A percentile compares a stretch with the other conserved stretches of the same genome.
phyloP scores from a whole-genome alignment of 2,888 invertebrate species.

The Fragum fragum region DNA sequence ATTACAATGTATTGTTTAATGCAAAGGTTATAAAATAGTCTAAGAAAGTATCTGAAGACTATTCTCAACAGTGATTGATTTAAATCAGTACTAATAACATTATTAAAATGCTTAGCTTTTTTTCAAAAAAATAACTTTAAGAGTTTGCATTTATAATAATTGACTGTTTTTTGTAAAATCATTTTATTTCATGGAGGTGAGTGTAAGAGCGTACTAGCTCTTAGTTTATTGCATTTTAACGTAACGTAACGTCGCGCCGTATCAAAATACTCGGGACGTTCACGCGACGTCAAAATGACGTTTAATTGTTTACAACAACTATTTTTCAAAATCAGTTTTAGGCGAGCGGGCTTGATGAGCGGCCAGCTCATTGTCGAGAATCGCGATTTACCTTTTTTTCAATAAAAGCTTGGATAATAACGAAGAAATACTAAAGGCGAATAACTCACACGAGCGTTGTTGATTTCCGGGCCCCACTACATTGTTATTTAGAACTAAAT shows the following conservation, averaged over 20 bases:
- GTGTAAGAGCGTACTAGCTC: background rate
- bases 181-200: background rate
- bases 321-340: background rate
- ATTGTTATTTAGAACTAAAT: no score
- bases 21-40: background rate
- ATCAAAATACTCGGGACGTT: background rate
- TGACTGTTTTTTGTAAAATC: background rate
- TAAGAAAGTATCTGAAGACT: background rate
- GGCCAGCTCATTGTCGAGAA: background rate
- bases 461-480: background rate
- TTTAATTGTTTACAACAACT: no score
- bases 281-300: background rate
- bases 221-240: background rate
- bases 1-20: background rate
- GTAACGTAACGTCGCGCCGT: slow-evolving; percentile 4
- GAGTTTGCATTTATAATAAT: no score
- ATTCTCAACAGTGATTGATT: background rate
- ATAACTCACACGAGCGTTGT: background rate
- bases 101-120: no score
- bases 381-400: no score
- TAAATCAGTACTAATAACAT: no score
- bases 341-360: background rate
- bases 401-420: background rate
- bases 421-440: background rate
- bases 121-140: no score